These are phyloP conservation scores for Quadroppia sp. DNA, from an alignment of 2,888 invertebrate species.

Conservation along the genomic window DNA sequence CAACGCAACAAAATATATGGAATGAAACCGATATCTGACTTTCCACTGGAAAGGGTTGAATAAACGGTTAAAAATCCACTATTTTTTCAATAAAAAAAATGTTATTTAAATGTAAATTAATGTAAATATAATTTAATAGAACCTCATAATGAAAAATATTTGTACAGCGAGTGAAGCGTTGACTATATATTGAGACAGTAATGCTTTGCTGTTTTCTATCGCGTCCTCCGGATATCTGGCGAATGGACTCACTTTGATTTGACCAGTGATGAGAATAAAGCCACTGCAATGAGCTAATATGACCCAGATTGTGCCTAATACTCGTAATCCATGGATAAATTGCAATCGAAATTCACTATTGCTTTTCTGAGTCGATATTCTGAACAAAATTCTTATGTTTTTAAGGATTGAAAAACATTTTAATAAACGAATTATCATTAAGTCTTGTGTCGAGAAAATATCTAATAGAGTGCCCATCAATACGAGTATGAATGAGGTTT, in stretches of 20 bases:
- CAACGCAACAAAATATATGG: slow-evolving; percentile 17
- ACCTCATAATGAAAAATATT: slow-evolving; percentile 37
- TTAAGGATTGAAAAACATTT: slow-evolving; percentile 30
- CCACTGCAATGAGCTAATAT: slow-evolving; percentile 35
- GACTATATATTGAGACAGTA: slow-evolving; percentile 10
- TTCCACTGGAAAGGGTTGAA: slow-evolving; percentile 6
- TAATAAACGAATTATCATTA: background rate
- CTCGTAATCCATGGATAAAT: slow-evolving; percentile 38
- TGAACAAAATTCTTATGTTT: slow-evolving; percentile 30
- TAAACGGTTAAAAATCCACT: slow-evolving; percentile 34
- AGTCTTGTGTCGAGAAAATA: background rate
- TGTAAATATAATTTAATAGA: background rate
- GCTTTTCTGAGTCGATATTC: background rate
- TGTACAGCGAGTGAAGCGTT: slow-evolving; percentile 35
- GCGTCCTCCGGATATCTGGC: slow-evolving; percentile 33
- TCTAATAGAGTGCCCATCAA: slow-evolving; percentile 20
- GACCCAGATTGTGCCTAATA: slow-evolving; percentile 24
- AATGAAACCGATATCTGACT: slow-evolving; percentile 1
- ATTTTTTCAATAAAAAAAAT: background rate
- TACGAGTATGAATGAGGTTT: background rate
- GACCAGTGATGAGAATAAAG: slow-evolving; percentile 3
- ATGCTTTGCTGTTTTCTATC: background rate
- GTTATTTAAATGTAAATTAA: too few species aligned
- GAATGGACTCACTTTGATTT: background rate
- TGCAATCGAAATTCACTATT: background rate